Base-by-base conservation (phyloP, 2,113 vertebrate species). In the Daubentonia madagascariensis region DNA sequence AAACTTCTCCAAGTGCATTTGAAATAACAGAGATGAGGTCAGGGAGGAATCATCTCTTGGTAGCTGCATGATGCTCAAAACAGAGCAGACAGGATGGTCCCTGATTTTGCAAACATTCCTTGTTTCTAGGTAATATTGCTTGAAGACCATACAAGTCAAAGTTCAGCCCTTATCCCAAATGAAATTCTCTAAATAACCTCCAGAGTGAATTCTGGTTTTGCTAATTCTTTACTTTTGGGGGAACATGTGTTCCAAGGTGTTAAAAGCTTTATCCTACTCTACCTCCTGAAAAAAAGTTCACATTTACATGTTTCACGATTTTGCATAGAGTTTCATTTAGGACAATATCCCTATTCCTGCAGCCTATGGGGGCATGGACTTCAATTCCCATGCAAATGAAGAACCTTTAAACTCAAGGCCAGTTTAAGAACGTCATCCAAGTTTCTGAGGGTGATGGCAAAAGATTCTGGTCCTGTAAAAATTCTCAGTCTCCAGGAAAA, bases 1-100 rank as follows among this genome's bases (percentile, higher is more conserved):
- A 48, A 13, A 52, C 63, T 67, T 75, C 48, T 70, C 68, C n/a
- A 14, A 76, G 35, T 65, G 54, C 28, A 57, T 43, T 30, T 84
- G 81, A 85, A 93, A 65, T 73, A 89, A 72, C 13, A 1, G n/a
- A 65, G 84, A 59, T 43, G 85, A 95, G 32, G 91, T 61, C 87
- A 75, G 23, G 76, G 30, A 54, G 63, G 48, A 59, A 67, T 23
- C 0, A 1, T 25, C 52, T 72, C 92, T 72, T 40, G 35, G 32
- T 32, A 95, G 35, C 14, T n/a, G 43, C 45, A 35, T 12, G 8
- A 43, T 65, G n/a, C 57, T 67, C 48, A n/a, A 23, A 73, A 48
- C 50, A 10, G 37, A 45, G 43, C 79, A 61, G 79, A 6, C 14
- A 28, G 37, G 45, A 89, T 63, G n/a, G 18, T 28, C 59, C 20